Evolutionary conservation across 1,140 invertebrate species (phyloP).

Genomic region (Ganaspis sp.): DNA sequence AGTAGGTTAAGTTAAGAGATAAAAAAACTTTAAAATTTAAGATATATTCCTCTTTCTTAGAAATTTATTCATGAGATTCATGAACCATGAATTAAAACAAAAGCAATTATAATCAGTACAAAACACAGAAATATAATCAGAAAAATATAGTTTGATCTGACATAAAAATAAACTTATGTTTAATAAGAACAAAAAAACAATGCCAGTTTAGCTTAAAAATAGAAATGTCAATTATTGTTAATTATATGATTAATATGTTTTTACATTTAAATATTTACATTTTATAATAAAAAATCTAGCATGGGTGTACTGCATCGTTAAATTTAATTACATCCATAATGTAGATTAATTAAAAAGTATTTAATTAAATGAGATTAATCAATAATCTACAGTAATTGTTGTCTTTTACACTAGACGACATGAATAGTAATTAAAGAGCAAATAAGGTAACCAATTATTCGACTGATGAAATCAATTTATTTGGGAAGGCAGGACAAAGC

Average conservation of each 20-base stretch:
- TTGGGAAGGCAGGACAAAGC: slow-evolving; percentile 67
- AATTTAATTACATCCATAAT: background rate
- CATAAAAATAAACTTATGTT: too few species aligned
- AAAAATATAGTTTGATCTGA: too few species aligned
- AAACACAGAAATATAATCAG: background rate
- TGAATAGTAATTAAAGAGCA: slow-evolving; percentile 54
- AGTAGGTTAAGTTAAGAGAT: slow-evolving; percentile 1
- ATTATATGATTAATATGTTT: too few species aligned
- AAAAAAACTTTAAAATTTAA: slow-evolving; percentile 5
- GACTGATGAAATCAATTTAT: slow-evolving; percentile 71
- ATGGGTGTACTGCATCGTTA: background rate
- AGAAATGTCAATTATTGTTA: too few species aligned
- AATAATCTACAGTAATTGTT: slow-evolving; percentile 9
- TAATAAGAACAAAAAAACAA: background rate
- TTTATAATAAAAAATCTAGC: too few species aligned
- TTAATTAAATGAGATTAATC: slow-evolving; percentile 47
- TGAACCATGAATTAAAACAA: slow-evolving; percentile 1
- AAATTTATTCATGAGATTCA: slow-evolving; percentile 8
- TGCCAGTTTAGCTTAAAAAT: too few species aligned
- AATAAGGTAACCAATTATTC: slow-evolving; percentile 64
- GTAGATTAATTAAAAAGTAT: background rate
- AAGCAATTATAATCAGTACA: background rate
- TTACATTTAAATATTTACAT: too few species aligned
- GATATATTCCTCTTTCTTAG: background rate
- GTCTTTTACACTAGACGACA: background rate